Base-by-base conservation (phyloP, 2,797 vertebrate species). In the Gephyroberyx darwinii region DNA sequence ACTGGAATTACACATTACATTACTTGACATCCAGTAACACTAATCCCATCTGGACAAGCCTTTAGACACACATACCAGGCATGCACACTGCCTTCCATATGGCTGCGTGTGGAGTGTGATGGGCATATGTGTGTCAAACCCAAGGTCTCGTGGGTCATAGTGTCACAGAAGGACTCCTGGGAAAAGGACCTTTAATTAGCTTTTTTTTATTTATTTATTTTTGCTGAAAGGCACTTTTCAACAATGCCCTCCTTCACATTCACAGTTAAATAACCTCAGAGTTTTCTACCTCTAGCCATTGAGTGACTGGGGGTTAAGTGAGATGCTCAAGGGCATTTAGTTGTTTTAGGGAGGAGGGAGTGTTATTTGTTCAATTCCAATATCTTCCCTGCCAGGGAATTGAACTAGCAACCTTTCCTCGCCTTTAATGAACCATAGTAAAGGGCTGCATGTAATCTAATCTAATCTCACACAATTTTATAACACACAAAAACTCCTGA, bases 121-220 rank as follows among this genome's bases (percentile, higher is more conserved):
- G 31, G 62, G 51, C 64, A 70, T 57, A 64, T 53, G 41, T 53
- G 48, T 75, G 73, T 75, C 73, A 70, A 74, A 71, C 50, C 59
- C 8, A 61, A 61, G 53, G 57, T n/a, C 69, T 71, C 43, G 20
- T 47, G 39, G 78, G 78, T 78, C 71, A 78, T 0, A 0, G 47
- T 59, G 77, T 72, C 68, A 39, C 17, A 52, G 50, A 65, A 8
- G 48, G 26, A 26, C 81, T 75, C 41, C 8, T 5, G 14, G 43
- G 61, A 22, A 35, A 39, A 57, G 56, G 9, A 65, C 56, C 45
- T 22, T 48, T 48, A 62, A 78, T 51, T 56, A 69, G 20, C 66
- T 55, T 60, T 43, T 19, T 54, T 76, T 69, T 77, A 79, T 81
- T 43, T 19, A 56, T 76, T 69, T 77, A 79, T 81, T 79, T 47